A percentile compares a stretch with the other conserved stretches of the same genome.
phyloP scores from a whole-genome alignment of 1,140 invertebrate species.

The Apis laboriosa region DNA sequence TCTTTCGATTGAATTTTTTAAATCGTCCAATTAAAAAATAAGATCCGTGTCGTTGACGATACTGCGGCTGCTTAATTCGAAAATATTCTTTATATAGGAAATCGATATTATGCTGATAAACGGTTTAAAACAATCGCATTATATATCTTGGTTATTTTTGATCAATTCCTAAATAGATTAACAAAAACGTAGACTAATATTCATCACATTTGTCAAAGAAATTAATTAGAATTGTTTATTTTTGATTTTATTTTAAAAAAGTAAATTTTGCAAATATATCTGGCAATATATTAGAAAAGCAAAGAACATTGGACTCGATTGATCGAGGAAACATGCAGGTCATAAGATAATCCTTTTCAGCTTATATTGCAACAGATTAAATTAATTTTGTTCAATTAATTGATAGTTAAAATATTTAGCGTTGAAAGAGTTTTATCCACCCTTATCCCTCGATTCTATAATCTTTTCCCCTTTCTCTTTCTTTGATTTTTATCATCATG shows the following conservation, averaged over 20 bases:
- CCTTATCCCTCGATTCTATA: conserved; percentile 8
- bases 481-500: not conserved
- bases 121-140: not conserved
- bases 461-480: conserved; percentile 7
- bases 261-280: not conserved
- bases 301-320: not conserved
- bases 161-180: not conserved
- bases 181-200: too few relatives aligned
- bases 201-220: not conserved
- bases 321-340: conserved; percentile 1
- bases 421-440: conserved; percentile 67
- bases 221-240: not conserved
- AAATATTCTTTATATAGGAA: conserved; percentile 14
- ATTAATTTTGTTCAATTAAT: conserved; percentile 76
- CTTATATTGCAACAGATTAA: conserved; percentile 74
- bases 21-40: too few relatives aligned
- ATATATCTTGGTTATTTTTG: conserved; percentile 8
- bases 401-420: conserved; percentile 75
- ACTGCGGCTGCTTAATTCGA: not conserved
- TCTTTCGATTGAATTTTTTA: not conserved
- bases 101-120: not conserved
- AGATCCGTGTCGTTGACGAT: not conserved
- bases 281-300: not conserved
- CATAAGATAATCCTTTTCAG: conserved; percentile 62
- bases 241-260: not conserved